Percentiles rank a stretch among this genome's conserved stretches.
Evolutionary conservation across 1,140 invertebrate species (phyloP).

Genomic region (Sinonovacula constricta): DNA sequence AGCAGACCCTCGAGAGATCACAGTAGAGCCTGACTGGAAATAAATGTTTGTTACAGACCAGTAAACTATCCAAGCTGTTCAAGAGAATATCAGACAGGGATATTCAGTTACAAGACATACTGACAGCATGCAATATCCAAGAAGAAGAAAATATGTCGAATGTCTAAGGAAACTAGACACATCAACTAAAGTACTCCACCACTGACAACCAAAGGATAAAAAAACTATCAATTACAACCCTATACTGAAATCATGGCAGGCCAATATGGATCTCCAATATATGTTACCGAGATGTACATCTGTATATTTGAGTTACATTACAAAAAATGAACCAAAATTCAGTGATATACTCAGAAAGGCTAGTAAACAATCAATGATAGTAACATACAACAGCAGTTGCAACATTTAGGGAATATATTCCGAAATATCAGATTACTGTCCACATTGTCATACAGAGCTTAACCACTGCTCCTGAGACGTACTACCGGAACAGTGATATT

Average conservation of each 20-base stretch:
- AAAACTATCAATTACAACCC: conserved; percentile 9
- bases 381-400: conserved; percentile 14
- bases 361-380: conserved; percentile 17
- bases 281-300: background rate
- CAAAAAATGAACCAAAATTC: conserved; percentile 9
- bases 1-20: background rate
- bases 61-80: background rate
- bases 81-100: background rate
- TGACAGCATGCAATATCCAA: conserved; percentile 14
- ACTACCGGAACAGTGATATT: conserved; percentile 27
- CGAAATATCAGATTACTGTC: conserved; percentile 16
- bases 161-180: conserved; percentile 11
- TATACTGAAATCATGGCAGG: conserved; percentile 12
- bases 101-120: conserved; percentile 2
- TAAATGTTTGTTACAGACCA: conserved; percentile 9
- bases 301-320: conserved; percentile 3
- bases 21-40: background rate
- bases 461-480: conserved; percentile 10
- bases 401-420: conserved; percentile 25
- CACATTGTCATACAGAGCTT: conserved; percentile 24
- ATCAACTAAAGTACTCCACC: conserved; percentile 12
- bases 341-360: conserved; percentile 14
- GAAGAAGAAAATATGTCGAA: conserved; percentile 8
- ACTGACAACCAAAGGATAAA: background rate
- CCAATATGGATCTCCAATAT: conserved; percentile 11